Evolutionary conservation across 37 sponge, comb jelly and placozoan species (phyloP).

Genomic region (Petrosia ficiformis): DNA sequence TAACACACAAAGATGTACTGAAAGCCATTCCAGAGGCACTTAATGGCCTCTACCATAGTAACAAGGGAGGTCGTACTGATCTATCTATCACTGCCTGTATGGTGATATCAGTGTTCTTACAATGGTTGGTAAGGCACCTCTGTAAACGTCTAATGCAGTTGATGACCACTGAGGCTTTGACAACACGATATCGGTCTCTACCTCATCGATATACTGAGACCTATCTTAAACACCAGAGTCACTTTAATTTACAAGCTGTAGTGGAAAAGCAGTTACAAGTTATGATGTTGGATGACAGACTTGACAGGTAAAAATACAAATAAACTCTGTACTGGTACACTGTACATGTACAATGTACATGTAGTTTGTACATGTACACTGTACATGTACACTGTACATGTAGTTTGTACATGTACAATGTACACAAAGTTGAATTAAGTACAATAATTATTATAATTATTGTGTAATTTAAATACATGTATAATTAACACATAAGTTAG

Average conservation of each 20-base stretch:
- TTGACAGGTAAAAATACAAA: background rate
- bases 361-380: background rate
- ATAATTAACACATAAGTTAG: no score
- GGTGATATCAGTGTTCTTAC: conserved; percentile 25
- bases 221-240: conserved; percentile 78
- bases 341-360: background rate
- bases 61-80: background rate
- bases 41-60: conserved; percentile 3
- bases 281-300: background rate
- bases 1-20: conserved; percentile 20
- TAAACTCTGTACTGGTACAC: background rate
- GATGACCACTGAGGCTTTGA: conserved; percentile 26
- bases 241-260: conserved; percentile 71
- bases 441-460: no score
- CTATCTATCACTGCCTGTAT: conserved; percentile 37
- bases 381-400: no score
- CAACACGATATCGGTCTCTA: conserved; percentile 15
- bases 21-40: conserved; percentile 34
- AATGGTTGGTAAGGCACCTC: conserved; percentile 23
- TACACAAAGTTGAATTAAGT: no score
- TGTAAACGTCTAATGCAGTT: conserved; percentile 17
- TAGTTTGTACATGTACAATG: no score
- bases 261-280: conserved; percentile 25
- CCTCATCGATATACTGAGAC: conserved; percentile 41
- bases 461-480: no score